Percentiles rank a stretch among this genome's conserved stretches.
Evolutionary conservation across 1,140 invertebrate species (phyloP).

Genomic region (Aphelenchoides fujianensis): DNA sequence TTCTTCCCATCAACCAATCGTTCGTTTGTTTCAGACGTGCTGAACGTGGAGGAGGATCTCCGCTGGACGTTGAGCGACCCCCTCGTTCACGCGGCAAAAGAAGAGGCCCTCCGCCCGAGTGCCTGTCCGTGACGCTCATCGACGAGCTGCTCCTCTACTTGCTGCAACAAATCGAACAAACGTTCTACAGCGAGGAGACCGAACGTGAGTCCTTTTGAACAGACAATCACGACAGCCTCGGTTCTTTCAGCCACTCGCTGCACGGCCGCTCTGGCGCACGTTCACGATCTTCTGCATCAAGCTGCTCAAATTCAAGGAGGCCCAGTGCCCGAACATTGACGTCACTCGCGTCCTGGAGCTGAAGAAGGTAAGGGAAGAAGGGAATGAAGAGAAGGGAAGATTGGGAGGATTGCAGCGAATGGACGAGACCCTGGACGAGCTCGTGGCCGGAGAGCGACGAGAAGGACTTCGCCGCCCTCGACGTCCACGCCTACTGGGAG

Average conservation of each 20-base stretch:
- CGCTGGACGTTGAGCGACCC: not conserved
- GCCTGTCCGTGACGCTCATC: not conserved
- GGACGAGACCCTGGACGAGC: not conserved
- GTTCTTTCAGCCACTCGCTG: not conserved
- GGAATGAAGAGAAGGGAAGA: not conserved
- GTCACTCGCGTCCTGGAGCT: not conserved
- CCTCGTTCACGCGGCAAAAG: no score
- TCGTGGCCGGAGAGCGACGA: not conserved
- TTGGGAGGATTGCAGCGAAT: not conserved
- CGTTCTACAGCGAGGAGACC: no score
- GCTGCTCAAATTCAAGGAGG: not conserved
- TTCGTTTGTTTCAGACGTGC: not conserved
- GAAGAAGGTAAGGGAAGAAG: not conserved
- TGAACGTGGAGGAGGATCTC: not conserved
- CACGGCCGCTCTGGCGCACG: not conserved
- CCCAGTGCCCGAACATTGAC: not conserved
- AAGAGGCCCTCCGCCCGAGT: no score
- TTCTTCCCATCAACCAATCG: no score
- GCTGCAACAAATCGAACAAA: not conserved
- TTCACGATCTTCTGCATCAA: not conserved
- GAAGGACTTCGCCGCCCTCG: not conserved
- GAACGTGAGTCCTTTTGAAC: no score
- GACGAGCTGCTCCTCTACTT: not conserved
- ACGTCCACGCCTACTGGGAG: not conserved
- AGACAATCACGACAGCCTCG: no score